Evolutionary conservation across 2,797 vertebrate genomes (phyloP).

Genomic region (Tinamus major): DNA sequence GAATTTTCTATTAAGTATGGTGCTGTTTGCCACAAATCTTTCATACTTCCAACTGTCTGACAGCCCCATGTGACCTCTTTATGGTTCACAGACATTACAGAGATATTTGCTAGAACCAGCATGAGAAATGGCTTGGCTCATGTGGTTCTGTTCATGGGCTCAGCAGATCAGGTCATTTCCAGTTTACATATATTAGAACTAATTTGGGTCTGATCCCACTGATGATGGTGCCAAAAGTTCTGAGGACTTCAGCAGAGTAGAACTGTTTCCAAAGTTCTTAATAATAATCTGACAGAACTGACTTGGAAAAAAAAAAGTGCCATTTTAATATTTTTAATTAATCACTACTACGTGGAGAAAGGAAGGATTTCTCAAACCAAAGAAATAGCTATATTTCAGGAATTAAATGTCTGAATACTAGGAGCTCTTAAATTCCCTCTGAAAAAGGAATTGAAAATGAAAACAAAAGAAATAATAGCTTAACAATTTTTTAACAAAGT

Average conservation of each 20-base stretch:
- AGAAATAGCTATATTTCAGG: neutral
- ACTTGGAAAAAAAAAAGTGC: neutral
- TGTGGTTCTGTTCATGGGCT: neutral
- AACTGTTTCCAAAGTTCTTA: neutral
- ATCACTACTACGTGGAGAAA: neutral
- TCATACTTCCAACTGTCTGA: neutral
- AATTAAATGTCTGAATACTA: neutral
- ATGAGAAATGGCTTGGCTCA: neutral
- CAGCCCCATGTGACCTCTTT: neutral
- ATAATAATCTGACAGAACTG: neutral
- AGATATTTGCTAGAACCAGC: neutral
- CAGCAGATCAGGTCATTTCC: neutral
- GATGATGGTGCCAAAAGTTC: neutral
- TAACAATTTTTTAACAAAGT: neutral
- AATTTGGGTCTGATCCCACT: neutral
- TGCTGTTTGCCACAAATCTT: neutral
- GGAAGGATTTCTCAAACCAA: neutral
- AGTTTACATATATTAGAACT: neutral
- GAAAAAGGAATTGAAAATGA: neutral
- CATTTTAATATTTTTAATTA: neutral
- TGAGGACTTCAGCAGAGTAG: neutral
- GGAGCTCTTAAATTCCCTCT: neutral
- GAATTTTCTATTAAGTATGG: neutral
- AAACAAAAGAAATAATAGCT: neutral
- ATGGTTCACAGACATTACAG: neutral